Conservation (phyloP, 2,888 invertebrate genomes). For the Ophioninae sp. region DNA sequence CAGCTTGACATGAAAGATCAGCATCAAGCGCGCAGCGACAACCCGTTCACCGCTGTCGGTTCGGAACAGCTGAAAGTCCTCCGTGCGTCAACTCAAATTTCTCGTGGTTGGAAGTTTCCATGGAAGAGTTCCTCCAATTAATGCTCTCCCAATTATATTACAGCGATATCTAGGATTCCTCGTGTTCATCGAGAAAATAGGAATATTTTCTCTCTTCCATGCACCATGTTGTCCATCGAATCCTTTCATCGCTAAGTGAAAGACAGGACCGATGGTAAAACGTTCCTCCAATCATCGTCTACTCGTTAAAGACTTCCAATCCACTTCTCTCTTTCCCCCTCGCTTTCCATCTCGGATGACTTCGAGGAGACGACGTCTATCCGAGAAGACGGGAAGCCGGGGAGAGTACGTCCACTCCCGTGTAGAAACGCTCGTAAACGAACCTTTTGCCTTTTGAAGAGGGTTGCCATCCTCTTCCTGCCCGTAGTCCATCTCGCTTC, state of each 20-base stretch:
- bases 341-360: slow-evolving; percentile 20
- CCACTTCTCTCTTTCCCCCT: slow-evolving; percentile 60
- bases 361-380: slow-evolving; percentile 51
- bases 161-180: slow-evolving; percentile 13
- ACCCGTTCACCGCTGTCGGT: background rate
- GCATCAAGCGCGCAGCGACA: no score
- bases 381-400: slow-evolving; percentile 24
- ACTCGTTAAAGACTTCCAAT: slow-evolving; percentile 70
- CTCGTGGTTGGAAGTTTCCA: background rate
- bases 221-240: slow-evolving; percentile 11
- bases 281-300: slow-evolving; percentile 69
- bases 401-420: slow-evolving; percentile 43
- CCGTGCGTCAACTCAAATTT: background rate
- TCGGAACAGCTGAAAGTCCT: background rate
- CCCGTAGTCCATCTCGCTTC: slow-evolving; percentile 29
- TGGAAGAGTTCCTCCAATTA: background rate
- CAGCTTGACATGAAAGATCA: no score
- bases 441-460: slow-evolving; percentile 60
- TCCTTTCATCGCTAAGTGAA: slow-evolving; percentile 21
- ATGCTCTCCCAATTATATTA: slow-evolving; percentile 24
- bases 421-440: slow-evolving; percentile 55
- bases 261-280: slow-evolving; percentile 41
- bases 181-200: slow-evolving; percentile 5
- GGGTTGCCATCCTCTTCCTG: slow-evolving; percentile 43
- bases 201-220: slow-evolving; percentile 30